Percentiles rank a stretch among this genome's conserved stretches.
Evolutionary conservation across 1,140 invertebrate species (phyloP).

Genomic region (Pseudomyrmex pallidus): DNA sequence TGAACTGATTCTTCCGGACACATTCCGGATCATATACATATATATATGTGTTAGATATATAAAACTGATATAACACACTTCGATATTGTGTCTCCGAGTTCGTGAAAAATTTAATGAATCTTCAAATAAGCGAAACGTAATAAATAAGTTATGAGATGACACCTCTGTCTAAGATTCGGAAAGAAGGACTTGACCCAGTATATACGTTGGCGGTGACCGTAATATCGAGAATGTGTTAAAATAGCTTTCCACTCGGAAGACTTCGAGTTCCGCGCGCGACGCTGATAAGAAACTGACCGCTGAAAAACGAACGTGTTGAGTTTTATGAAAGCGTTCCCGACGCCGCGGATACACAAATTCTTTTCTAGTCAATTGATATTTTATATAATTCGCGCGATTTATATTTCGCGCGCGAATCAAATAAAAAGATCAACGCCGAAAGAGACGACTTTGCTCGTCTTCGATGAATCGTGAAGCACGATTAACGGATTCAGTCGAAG

Average conservation of each 20-base stretch:
- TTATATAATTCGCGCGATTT: not conserved
- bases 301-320: slow-evolving; percentile 25
- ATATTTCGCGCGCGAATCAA: slow-evolving; percentile 7
- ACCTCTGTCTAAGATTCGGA: not conserved
- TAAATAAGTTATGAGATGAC: no score
- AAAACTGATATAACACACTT: no score
- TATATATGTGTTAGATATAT: not conserved
- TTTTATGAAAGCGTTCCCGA: slow-evolving; percentile 43
- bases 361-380: slow-evolving; percentile 5
- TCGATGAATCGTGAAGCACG: not conserved
- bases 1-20: not conserved
- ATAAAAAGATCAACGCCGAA: not conserved
- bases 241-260: slow-evolving; percentile 4
- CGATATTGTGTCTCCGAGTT: not conserved
- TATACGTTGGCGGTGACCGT: not conserved
- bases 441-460: not conserved
- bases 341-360: slow-evolving; percentile 53
- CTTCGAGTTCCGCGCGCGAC: not conserved
- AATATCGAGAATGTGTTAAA: slow-evolving; percentile 33
- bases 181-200: not conserved
- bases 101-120: not conserved
- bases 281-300: slow-evolving; percentile 38
- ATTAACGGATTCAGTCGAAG: no score
- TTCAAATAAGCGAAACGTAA: no score
- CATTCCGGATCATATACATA: no score